These are phyloP conservation scores for Harpia harpyja DNA, from an alignment of 2,797 vertebrate genomes.

Conservation along the genomic window DNA sequence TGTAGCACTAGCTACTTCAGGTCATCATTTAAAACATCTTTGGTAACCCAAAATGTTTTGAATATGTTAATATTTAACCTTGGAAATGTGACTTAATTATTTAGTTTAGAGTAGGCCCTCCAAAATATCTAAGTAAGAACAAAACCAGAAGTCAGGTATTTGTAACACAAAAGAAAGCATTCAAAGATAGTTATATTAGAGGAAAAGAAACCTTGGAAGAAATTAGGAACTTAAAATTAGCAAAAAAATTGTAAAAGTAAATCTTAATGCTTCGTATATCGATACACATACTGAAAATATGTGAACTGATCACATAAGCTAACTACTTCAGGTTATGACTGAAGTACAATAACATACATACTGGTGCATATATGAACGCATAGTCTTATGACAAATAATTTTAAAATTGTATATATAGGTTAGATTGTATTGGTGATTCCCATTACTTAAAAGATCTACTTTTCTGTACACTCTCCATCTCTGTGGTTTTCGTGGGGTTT, in stretches of 20 bases:
- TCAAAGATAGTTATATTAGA: background rate
- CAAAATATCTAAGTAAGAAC: background rate
- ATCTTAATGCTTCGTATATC: background rate
- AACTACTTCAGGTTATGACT: background rate
- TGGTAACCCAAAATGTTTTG: background rate
- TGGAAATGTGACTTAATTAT: background rate
- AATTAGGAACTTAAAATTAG: background rate
- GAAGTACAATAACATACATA: background rate
- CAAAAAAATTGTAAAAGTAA: background rate
- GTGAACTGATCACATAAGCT: background rate
- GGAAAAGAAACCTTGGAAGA: background rate
- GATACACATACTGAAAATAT: background rate
- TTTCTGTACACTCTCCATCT: background rate
- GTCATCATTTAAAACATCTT: background rate
- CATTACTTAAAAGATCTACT: background rate
- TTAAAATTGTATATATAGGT: background rate
- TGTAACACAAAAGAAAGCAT: background rate
- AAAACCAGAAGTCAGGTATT: background rate
- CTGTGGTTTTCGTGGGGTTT: background rate
- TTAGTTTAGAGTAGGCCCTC: background rate
- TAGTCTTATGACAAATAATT: background rate
- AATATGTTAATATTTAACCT: background rate
- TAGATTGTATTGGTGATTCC: background rate
- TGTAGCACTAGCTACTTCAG: constrained; percentile 47
- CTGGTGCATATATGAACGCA: background rate